Evolutionary conservation across 2,888 invertebrate genomes (phyloP).

Genomic region (Tricholauxania praeusta): DNA sequence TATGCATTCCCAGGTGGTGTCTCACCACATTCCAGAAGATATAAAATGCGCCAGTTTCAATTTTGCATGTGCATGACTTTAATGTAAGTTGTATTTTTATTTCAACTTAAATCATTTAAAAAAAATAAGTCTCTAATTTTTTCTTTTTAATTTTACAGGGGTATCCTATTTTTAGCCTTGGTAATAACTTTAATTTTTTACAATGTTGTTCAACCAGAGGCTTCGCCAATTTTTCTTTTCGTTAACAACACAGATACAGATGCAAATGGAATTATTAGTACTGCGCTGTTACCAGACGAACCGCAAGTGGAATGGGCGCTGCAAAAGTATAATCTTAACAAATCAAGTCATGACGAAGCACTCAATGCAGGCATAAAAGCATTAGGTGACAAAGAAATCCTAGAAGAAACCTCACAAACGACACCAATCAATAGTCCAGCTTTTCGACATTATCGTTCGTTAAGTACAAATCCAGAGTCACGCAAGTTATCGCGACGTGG

Average conservation of each 20-base stretch:
- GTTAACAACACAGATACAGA: background rate
- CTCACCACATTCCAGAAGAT: constrained; percentile 67
- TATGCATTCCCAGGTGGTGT: constrained; percentile 70
- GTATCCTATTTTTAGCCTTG: constrained; percentile 56
- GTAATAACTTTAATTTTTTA: constrained; percentile 48
- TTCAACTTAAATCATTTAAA: background rate
- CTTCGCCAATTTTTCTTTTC: constrained; percentile 11
- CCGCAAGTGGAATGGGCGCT: constrained; percentile 55
- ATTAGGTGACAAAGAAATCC: constrained; percentile 70
- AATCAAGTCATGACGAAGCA: constrained; percentile 65
- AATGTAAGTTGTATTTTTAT: constrained; percentile 72
- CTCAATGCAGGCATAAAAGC: constrained; percentile 72
- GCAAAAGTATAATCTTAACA: constrained; percentile 43
- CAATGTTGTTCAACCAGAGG: background rate
- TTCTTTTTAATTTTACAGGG: constrained; percentile 46
- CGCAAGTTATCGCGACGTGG: constrained; percentile 76
- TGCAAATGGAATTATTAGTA: constrained; percentile 21
- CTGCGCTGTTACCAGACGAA: constrained; percentile 53
- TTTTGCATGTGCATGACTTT: constrained; percentile 78
- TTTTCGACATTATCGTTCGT: constrained; percentile 77
- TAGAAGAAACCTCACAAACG: constrained; percentile 69
- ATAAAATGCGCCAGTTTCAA: constrained; percentile 73
- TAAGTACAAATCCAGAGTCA: constrained; percentile 74
- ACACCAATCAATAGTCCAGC: constrained; percentile 74
- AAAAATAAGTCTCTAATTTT: background rate